Percentiles rank a stretch among this genome's conserved stretches.
Evolutionary conservation across 2,113 vertebrate genomes (phyloP).

Genomic region (Pseudorasbora parva): DNA sequence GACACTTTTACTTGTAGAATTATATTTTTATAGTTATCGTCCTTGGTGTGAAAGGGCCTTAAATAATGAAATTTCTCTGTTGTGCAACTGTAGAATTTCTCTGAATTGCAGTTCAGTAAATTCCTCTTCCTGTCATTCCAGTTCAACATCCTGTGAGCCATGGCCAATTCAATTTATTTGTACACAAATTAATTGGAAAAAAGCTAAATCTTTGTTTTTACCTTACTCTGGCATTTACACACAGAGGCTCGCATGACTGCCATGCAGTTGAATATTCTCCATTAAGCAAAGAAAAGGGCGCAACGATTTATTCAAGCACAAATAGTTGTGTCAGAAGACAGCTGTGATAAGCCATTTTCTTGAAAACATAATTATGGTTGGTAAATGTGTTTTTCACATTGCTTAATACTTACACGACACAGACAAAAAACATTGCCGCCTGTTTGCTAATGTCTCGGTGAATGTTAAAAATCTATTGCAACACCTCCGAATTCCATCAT

Average conservation of each 20-base stretch:
- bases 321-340: neutral
- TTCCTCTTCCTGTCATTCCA: neutral
- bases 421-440: neutral
- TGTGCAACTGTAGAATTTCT: neutral
- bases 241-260: neutral
- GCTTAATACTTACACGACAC: neutral
- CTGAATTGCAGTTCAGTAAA: neutral
- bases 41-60: too few relatives aligned
- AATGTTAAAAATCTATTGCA: neutral
- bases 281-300: neutral
- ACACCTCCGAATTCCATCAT: neutral
- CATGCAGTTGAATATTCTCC: neutral
- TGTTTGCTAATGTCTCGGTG: neutral
- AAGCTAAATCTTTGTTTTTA: neutral
- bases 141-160: neutral
- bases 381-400: constrained; percentile 24
- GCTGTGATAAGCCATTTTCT: neutral
- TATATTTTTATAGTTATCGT: too few relatives aligned
- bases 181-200: neutral
- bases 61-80: neutral
- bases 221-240: neutral
- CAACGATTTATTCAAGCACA: neutral
- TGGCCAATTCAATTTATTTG: neutral
- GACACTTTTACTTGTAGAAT: too few relatives aligned
- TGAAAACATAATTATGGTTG: constrained; percentile 22